Conservation (phyloP, 2,797 vertebrate genomes). For the Helostoma temminkii region DNA sequence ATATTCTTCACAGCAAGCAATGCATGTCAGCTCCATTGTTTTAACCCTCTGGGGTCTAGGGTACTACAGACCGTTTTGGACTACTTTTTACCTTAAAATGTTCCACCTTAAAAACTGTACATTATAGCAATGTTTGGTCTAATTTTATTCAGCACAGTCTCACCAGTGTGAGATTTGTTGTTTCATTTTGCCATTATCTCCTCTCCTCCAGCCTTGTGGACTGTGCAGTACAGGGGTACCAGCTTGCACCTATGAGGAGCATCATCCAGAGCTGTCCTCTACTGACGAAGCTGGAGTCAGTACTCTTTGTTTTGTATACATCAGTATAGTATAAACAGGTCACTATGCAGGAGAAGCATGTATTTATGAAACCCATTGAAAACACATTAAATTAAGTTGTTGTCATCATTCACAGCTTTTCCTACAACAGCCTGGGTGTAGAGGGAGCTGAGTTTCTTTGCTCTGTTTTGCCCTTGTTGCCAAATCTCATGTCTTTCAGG, state of each 20-base stretch:
- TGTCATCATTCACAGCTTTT: slow-evolving; percentile 80
- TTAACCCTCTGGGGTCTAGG: too few relatives aligned
- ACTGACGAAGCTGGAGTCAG: slow-evolving; percentile 87
- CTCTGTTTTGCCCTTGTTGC: slow-evolving; percentile 74
- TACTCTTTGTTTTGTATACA: slow-evolving; percentile 1
- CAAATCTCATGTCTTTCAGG: slow-evolving; percentile 86
- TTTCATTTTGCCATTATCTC: too few relatives aligned
- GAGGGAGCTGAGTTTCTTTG: slow-evolving; percentile 78
- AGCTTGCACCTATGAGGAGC: slow-evolving; percentile 46
- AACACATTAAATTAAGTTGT: neutral
- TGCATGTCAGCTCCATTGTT: too few relatives aligned
- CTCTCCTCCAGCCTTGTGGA: slow-evolving; percentile 75
- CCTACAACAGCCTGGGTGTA: slow-evolving; percentile 74
- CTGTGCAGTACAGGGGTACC: slow-evolving; percentile 64
- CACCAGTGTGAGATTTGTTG: too few relatives aligned
- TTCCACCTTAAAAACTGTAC: too few relatives aligned
- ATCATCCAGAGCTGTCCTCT: slow-evolving; percentile 70
- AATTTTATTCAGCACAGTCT: too few relatives aligned
- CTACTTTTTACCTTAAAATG: too few relatives aligned
- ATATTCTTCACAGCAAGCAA: too few relatives aligned
- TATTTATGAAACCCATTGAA: neutral
- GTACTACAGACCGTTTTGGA: too few relatives aligned
- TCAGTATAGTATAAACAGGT: neutral
- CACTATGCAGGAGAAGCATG: neutral
- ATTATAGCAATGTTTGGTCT: too few relatives aligned